phyloP scores from a whole-genome alignment of 2,888 invertebrate genomes.

The Euproctis similis region DNA sequence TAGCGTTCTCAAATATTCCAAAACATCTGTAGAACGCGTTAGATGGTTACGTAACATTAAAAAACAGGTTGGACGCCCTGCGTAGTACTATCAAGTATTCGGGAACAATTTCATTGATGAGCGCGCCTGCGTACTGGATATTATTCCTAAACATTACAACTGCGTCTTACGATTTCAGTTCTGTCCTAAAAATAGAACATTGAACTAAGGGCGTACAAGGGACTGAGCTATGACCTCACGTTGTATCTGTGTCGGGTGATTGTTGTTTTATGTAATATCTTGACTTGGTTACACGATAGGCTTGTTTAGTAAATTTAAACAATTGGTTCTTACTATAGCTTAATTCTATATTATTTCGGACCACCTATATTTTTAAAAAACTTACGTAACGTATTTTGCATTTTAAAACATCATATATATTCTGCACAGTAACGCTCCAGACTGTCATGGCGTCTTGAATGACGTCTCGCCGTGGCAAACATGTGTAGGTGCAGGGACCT shows the following conservation, averaged over 20 bases:
- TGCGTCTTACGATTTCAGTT: conserved; percentile 16
- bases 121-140: conserved; percentile 24
- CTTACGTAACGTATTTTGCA: no score
- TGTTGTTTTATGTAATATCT: conserved; percentile 2
- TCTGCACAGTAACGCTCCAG: no score
- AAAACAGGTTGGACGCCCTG: conserved; percentile 25
- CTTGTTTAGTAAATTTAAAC: no score
- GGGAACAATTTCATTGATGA: conserved; percentile 33
- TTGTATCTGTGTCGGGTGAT: conserved; percentile 10
- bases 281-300: no score
- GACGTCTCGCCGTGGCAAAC: no score
- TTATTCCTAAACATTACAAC: conserved; percentile 18
- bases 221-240: conserved; percentile 25
- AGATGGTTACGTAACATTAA: conserved; percentile 20
- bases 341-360: no score
- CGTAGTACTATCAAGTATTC: conserved; percentile 24
- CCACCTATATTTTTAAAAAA: no score
- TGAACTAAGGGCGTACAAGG: conserved; percentile 28
- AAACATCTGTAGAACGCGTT: conserved; percentile 21
- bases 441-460: no score
- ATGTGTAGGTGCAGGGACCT: no score
- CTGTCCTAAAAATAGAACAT: conserved; percentile 31
- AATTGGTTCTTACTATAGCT: no score
- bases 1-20: conserved; percentile 21
- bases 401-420: no score